Conservation (phyloP, 2,888 invertebrate genomes). For the Saturnia pavonia region DNA sequence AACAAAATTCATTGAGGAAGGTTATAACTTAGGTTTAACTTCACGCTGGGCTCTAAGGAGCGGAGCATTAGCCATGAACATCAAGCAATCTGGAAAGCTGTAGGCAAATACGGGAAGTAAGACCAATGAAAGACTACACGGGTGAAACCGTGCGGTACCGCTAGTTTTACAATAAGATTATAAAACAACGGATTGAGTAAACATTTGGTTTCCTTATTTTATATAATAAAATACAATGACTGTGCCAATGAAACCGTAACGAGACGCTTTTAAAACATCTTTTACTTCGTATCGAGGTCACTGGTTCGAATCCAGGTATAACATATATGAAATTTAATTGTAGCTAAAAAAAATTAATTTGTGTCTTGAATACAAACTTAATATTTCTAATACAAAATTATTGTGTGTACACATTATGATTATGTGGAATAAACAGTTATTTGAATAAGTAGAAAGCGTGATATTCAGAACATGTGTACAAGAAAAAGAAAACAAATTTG, state of each 20-base stretch:
- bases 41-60: too few relatives aligned
- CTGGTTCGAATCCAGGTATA: background rate
- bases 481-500: background rate
- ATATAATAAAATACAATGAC: background rate
- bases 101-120: too few relatives aligned
- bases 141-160: too few relatives aligned
- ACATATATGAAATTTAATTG: background rate
- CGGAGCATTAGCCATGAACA: too few relatives aligned
- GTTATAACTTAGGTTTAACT: too few relatives aligned
- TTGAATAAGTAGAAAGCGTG: background rate
- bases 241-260: background rate
- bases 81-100: too few relatives aligned
- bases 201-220: background rate
- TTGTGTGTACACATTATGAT: too few relatives aligned
- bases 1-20: too few relatives aligned
- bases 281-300: slow-evolving; percentile 3
- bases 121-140: too few relatives aligned
- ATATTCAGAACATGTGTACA: background rate
- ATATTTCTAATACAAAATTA: background rate
- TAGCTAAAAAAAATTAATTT: background rate
- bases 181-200: background rate
- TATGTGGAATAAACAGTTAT: background rate
- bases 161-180: too few relatives aligned
- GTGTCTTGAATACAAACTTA: background rate
- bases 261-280: background rate